These are phyloP conservation scores for Sinonovacula constricta DNA, from an alignment of 1,140 invertebrate genomes.

Conservation along the genomic window DNA sequence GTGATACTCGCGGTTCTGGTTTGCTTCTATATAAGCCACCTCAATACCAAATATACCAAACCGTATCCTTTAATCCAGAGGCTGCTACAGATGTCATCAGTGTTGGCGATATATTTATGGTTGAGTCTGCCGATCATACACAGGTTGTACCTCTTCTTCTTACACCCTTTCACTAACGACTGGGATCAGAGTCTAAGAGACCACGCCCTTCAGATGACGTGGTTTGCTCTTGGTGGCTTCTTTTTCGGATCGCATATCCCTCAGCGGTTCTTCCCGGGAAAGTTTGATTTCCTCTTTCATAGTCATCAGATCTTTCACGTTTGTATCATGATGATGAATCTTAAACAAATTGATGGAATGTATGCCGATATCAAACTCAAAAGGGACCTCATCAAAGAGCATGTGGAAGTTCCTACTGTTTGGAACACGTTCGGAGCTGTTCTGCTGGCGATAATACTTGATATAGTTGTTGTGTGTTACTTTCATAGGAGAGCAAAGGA, in stretches of 20 bases:
- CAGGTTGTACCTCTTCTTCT: conserved; percentile 61
- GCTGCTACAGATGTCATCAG: conserved; percentile 74
- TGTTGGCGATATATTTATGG: conserved; percentile 71
- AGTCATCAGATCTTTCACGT: conserved; percentile 78
- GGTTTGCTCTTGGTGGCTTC: conserved; percentile 72
- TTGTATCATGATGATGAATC: conserved; percentile 73
- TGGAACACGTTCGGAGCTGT: conserved; percentile 68
- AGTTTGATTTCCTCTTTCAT: conserved; percentile 76
- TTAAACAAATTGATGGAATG: conserved; percentile 73
- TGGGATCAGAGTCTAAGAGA: conserved; percentile 68
- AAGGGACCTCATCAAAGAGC: conserved; percentile 30
- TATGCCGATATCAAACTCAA: conserved; percentile 61
- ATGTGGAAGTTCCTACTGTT: conserved; percentile 61
- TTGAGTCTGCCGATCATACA: conserved; percentile 73
- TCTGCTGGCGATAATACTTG: conserved; percentile 55
- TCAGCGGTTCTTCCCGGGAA: conserved; percentile 74
- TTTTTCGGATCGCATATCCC: conserved; percentile 77
- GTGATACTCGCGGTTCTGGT: conserved; percentile 65
- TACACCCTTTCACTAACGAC: conserved; percentile 33
- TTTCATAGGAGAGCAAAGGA: conserved; percentile 56
- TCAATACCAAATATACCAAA: conserved; percentile 69
- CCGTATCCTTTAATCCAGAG: conserved; percentile 75
- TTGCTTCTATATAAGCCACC: conserved; percentile 69
- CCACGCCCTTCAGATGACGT: conserved; percentile 73
- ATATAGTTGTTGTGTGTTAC: conserved; percentile 55